Evolutionary conservation across 2,888 invertebrate species (phyloP).

Genomic region (Norana najaformis): DNA sequence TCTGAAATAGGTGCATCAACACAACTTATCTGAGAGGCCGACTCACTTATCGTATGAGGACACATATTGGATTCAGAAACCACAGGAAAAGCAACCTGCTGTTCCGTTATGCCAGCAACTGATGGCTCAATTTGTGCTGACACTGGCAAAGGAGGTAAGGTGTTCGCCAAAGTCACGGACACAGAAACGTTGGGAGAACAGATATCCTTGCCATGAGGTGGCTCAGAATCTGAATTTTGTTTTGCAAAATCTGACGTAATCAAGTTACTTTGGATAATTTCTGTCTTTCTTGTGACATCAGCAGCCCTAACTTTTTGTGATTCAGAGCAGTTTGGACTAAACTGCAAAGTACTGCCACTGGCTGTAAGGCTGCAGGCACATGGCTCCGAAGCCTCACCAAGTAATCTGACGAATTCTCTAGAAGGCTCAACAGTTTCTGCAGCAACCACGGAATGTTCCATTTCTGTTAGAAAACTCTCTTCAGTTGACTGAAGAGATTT

Average conservation of each 20-base stretch:
- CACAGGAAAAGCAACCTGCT: not conserved
- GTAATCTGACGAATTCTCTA: not conserved
- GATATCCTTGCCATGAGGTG: not conserved
- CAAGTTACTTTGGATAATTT: not conserved
- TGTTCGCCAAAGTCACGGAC: not conserved
- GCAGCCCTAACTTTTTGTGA: not conserved
- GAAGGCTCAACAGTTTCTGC: not conserved
- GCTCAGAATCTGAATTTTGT: not conserved
- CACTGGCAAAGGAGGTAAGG: not conserved
- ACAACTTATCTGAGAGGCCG: not conserved
- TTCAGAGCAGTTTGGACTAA: not conserved
- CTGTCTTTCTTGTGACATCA: not conserved
- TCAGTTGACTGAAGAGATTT: not conserved
- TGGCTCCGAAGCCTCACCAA: not conserved
- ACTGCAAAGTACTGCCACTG: not conserved
- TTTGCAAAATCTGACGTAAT: not conserved
- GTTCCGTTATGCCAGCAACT: not conserved
- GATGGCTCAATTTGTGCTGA: no score
- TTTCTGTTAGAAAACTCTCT: not conserved
- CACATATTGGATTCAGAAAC: not conserved
- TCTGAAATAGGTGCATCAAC: not conserved
- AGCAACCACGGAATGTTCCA: not conserved
- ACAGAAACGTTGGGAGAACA: not conserved
- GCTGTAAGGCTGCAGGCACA: not conserved
- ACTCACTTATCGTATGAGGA: not conserved